Evolutionary conservation across 2,113 vertebrate species (phyloP), one percentile per base, ranked within the genome.

Genomic region (Istiophorus platypterus): DNA sequence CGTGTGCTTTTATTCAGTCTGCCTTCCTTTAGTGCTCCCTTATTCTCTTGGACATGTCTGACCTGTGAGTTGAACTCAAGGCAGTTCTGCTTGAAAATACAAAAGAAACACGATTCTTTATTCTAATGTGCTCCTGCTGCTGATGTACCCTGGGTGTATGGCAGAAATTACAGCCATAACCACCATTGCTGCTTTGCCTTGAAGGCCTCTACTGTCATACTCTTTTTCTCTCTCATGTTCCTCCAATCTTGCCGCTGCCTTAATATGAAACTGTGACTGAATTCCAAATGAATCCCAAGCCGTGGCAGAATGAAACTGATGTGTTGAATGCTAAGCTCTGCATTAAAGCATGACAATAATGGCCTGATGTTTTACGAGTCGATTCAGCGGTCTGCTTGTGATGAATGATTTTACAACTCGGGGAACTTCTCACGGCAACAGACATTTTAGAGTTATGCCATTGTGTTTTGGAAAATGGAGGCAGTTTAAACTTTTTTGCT

Each of bases 271-370:
- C 81, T 76, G 58, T 78, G 90, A 89, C 81, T 92, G 93, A 94
- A 95, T 95, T 96, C 95, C 89, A 94, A 95, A 95, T 90, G 85
- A 93, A 87, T 77, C 69, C 86, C 71, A 87, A 85, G 88, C 87
- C 84, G 80, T 92, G 91, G 92, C 54, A 90, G 93, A 88, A 75
- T 87, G 82, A 82, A 93, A 92, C 71, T 86, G 88, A 94, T 95
- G 91, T 92, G 87, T 87, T 90, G 88, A 94, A 95, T 95, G 89
- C 75, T 82, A 91, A 93, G 58, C 92, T 95, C 86, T 84, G 80
- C 91, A 94, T 96, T 96, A 95, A 94, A 92, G 91, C 90, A 89
- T 64, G 59, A 70, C 86, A 76, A 90, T 93, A 96, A 95, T 93
- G 90, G 88, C 80, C 93, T 90, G 82, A 78, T 94, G 88, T 95